Evolutionary conservation across 2,113 vertebrate genomes (phyloP).

Genomic region (Brachionichthys hirsutus): DNA sequence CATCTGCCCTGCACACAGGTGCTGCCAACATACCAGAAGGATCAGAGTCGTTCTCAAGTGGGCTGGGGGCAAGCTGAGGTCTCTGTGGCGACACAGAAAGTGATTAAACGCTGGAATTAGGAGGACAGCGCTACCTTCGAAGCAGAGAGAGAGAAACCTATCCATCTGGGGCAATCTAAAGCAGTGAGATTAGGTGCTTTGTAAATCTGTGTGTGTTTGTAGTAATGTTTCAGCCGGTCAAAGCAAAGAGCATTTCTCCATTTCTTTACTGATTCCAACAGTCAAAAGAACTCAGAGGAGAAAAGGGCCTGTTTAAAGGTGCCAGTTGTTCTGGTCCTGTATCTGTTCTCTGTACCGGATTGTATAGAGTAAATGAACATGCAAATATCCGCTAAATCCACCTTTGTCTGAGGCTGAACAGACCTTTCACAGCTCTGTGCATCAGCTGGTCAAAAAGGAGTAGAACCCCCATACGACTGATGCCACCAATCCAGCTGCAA

Average conservation of each 20-base stretch:
- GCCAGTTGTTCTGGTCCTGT: slow-evolving; percentile 58
- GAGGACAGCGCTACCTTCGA: slow-evolving; percentile 60
- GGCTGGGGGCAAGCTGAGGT: slow-evolving; percentile 64
- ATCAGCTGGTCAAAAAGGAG: slow-evolving; percentile 22
- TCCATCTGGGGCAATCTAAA: slow-evolving; percentile 62
- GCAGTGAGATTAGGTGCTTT: slow-evolving; percentile 58
- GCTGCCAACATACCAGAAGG: slow-evolving; percentile 53
- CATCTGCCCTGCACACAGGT: slow-evolving; percentile 70
- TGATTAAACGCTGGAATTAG: slow-evolving; percentile 73
- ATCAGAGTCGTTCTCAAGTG: slow-evolving; percentile 72
- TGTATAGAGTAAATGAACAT: slow-evolving; percentile 68
- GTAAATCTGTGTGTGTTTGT: slow-evolving; percentile 18
- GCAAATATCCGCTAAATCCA: slow-evolving; percentile 67
- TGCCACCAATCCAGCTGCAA: slow-evolving; percentile 16
- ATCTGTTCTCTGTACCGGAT: slow-evolving; percentile 51
- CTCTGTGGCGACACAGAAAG: slow-evolving; percentile 53
- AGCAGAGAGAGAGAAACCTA: slow-evolving; percentile 63
- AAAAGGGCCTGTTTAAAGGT: slow-evolving; percentile 51
- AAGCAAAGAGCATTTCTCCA: slow-evolving; percentile 45
- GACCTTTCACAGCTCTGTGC: slow-evolving; percentile 46
- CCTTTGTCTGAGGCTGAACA: slow-evolving; percentile 43
- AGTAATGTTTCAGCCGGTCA: slow-evolving; percentile 31
- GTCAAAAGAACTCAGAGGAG: slow-evolving; percentile 63
- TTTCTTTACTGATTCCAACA: slow-evolving; percentile 59
- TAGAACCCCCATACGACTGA: slow-evolving; percentile 32